Base-by-base conservation (phyloP, 2,113 vertebrate species). In the Stercorarius parasiticus region DNA sequence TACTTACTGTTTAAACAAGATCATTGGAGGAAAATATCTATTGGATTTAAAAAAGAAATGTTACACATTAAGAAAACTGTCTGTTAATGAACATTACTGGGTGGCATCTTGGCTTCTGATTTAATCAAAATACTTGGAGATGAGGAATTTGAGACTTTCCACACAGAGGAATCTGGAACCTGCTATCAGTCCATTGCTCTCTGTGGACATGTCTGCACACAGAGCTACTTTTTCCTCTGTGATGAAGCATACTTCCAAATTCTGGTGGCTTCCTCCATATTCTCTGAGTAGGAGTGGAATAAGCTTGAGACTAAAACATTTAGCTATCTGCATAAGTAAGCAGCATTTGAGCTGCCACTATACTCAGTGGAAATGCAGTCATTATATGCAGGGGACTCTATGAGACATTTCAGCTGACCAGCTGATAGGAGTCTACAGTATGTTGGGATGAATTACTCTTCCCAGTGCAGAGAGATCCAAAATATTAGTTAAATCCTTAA, bases 251-350 rank as follows among this genome's bases (percentile, higher is more conserved):
- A 4, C n/a, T 89, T 89, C 22, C 43, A 76, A 26, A 23, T 64
- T 81, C 49, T 65, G 36, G 4, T 76, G 27, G n/a, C 22, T 86
- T 70, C 22, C 70, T 81, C 13, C 17, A 7, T 23, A 3, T 69
- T 77, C 22, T 89, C 29, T 77, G 49, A 38, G 5, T 64, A 69
- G 26, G 21, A 21, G 15, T 40, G 53, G n/a, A 43, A n/a, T 59
- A 50, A 55, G 1, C 15, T 72, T 42, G 29, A 76, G 32, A n/a
- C 3, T 43, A 69, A 74, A 56, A 7, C 30, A 49, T 76, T 83
- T 58, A 32, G 4, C 52, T 89, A 2, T 26, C 14, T 56, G 4
- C 0, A 0, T 4, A 7, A 16, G 19, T 58, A 43, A 52, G 5
- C 26, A 17, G 22, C 20, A 7, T 77, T 55, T 59, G 16, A 72